A percentile compares a stretch with the other conserved stretches of the same genome.
Conservation (phyloP, 2,113 vertebrate genomes). For the Pyrgilauda ruficollis region DNA sequence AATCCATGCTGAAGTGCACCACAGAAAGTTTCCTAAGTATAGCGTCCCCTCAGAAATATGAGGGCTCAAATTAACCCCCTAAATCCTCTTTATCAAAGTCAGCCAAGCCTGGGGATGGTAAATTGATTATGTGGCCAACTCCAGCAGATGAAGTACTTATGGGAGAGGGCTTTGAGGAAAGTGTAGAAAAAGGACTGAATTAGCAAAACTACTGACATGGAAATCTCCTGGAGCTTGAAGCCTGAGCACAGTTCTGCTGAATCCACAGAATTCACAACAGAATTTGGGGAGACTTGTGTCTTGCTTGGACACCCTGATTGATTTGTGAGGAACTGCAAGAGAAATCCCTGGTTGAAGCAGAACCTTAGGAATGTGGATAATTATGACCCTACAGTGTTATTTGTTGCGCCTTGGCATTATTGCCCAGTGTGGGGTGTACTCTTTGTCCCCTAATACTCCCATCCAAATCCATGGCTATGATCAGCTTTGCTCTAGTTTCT, state of each 20-base stretch:
- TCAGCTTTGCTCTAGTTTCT: neutral
- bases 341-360: neutral
- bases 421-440: neutral
- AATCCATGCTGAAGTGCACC: slow-evolving; percentile 45
- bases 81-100: slow-evolving; percentile 62
- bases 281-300: neutral
- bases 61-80: slow-evolving; percentile 60
- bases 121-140: slow-evolving; percentile 26
- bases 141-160: slow-evolving; percentile 19
- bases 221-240: neutral
- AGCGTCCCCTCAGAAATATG: slow-evolving; percentile 39
- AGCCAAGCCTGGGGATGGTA: slow-evolving; percentile 37
- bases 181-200: neutral
- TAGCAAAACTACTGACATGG: neutral
- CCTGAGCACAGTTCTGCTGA: neutral
- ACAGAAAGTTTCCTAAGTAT: slow-evolving; percentile 56
- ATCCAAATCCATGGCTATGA: neutral
- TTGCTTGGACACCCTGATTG: neutral
- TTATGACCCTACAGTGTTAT: neutral
- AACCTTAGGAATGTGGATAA: neutral
- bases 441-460: neutral
- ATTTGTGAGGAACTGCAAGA: neutral
- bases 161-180: neutral
- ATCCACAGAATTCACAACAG: neutral
- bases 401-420: neutral